Evolutionary conservation across 2,797 vertebrate species (phyloP).

Genomic region (Microctenopoma stevenorrisi): DNA sequence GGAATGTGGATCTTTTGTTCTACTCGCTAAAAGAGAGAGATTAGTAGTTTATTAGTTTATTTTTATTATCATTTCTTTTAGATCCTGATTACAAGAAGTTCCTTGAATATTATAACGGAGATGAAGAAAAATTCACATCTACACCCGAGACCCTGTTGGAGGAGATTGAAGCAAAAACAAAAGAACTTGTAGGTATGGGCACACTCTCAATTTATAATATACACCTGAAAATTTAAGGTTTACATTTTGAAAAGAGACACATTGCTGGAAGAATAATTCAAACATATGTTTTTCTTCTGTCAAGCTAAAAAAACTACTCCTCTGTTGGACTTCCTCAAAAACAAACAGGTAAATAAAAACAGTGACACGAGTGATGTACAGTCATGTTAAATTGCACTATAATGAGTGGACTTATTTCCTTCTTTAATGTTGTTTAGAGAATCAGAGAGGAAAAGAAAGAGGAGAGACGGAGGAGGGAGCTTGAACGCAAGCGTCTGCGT

Average conservation of each 20-base stretch:
- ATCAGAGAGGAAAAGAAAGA: constrained; percentile 98
- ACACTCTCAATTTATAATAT: neutral
- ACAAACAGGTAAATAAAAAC: constrained; percentile 91
- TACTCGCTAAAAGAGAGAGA: neutral
- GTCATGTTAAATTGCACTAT: neutral
- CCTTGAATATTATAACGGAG: constrained; percentile 93
- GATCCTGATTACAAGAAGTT: constrained; percentile 98
- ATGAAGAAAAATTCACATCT: constrained; percentile 95
- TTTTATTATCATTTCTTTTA: constrained; percentile 58
- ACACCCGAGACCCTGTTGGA: constrained; percentile 97
- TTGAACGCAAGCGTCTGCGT: constrained; percentile 94
- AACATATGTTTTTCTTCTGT: constrained; percentile 40
- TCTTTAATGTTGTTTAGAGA: constrained; percentile 79
- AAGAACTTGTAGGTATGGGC: constrained; percentile 92
- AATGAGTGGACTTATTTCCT: neutral
- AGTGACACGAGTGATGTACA: neutral
- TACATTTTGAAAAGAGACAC: neutral
- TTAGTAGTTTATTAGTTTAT: too few species aligned
- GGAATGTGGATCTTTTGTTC: neutral
- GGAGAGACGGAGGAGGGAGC: constrained; percentile 92
- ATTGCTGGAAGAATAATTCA: neutral
- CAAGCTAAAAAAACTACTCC: constrained; percentile 97
- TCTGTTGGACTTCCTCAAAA: constrained; percentile 97
- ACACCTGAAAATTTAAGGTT: neutral
- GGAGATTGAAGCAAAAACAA: constrained; percentile 97